phyloP scores from a whole-genome alignment of 2,113 vertebrate species.

The Anseranas semipalmata region DNA sequence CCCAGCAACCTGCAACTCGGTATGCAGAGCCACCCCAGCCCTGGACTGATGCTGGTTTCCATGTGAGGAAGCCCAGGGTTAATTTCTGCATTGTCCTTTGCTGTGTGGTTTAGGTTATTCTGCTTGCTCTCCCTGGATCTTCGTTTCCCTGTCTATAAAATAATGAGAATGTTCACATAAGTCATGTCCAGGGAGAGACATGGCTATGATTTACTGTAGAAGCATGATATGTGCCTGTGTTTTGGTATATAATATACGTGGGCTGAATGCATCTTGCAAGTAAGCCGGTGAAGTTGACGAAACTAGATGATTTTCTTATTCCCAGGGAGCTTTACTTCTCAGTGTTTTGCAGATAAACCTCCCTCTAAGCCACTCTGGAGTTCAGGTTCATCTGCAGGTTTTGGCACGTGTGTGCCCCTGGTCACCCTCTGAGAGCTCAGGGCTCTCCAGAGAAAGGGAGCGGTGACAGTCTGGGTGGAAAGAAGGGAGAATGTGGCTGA shows the following conservation, averaged over 20 bases:
- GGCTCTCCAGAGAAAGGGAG: not conserved
- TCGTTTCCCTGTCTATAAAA: not conserved
- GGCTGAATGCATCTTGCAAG: accelerated
- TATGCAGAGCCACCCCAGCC: not conserved
- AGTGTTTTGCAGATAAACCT: not conserved
- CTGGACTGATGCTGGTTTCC: not conserved
- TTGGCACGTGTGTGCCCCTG: not conserved
- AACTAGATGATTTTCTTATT: not conserved
- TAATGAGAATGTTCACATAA: not conserved
- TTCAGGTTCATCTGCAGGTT: not conserved
- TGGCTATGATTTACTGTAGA: not conserved
- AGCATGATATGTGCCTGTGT: accelerated
- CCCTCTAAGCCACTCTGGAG: not conserved
- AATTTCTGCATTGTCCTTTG: not conserved
- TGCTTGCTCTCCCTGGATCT: not conserved
- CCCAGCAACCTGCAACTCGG: not conserved
- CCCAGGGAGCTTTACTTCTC: not conserved
- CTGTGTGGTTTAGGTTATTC: not conserved
- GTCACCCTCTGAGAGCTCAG: not conserved
- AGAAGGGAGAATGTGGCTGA: not conserved
- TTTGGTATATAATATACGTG: not conserved
- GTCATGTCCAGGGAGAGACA: not conserved
- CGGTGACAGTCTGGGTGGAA: not conserved
- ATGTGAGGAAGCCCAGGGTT: not conserved
- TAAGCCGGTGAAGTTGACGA: not conserved